phyloP scores from a whole-genome alignment of 2,888 invertebrate species.

The Cyclophora punctaria region DNA sequence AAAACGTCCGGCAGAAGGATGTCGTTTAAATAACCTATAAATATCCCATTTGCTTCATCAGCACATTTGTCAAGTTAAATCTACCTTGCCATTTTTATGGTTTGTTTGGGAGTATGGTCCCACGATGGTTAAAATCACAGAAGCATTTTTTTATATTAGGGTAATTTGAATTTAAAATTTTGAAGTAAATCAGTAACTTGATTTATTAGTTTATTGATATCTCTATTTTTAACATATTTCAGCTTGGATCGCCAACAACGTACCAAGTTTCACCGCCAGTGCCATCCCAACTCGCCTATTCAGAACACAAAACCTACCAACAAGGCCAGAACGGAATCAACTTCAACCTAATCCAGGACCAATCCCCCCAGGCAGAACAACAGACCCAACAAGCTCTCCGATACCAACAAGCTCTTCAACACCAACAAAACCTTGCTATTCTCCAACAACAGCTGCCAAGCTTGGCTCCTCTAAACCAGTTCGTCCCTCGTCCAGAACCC shows the following conservation, averaged over 20 bases:
- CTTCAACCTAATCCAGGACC: neutral
- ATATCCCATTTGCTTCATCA: no score
- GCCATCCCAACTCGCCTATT: slow-evolving; percentile 50
- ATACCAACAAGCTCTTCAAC: neutral
- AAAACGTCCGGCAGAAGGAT: no score
- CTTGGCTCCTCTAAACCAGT: slow-evolving; percentile 1
- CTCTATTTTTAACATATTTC: slow-evolving; percentile 15
- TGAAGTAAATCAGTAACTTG: no score
- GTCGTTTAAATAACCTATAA: no score
- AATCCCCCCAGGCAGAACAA: neutral
- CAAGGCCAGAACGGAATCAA: neutral
- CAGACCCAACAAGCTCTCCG: neutral
- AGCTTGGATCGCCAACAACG: slow-evolving; percentile 44
- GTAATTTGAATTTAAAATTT: no score
- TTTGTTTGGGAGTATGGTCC: no score
- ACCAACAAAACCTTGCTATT: slow-evolving; percentile 1
- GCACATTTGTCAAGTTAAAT: no score
- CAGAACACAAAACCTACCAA: slow-evolving; percentile 35
- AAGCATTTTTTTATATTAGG: no score
- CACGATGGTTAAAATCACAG: no score
- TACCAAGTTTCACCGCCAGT: slow-evolving; percentile 54
- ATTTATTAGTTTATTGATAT: no score
- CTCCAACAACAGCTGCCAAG: slow-evolving; percentile 1
- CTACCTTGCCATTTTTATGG: no score
- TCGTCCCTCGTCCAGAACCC: slow-evolving; percentile 4